Evolutionary conservation across 2,797 vertebrate genomes (phyloP).

Genomic region (Myripristis jacobus): DNA sequence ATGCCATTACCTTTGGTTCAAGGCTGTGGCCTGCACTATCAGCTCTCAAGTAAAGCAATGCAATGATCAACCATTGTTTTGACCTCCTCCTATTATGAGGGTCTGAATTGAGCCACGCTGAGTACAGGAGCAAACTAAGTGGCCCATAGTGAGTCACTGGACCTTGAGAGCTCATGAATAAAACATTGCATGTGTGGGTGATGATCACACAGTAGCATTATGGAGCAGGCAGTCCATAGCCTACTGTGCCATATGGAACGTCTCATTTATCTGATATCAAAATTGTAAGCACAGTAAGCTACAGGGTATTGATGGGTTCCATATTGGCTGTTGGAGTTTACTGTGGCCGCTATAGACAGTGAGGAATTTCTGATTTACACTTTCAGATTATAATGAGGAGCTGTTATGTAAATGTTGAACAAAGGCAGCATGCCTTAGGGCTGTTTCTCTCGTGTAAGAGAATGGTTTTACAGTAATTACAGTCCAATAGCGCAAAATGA

Average conservation of each 20-base stretch:
- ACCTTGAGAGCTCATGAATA: slow-evolving; percentile 33
- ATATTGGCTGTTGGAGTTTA: background rate
- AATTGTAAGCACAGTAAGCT: slow-evolving; percentile 29
- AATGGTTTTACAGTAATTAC: slow-evolving; percentile 53
- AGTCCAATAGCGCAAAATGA: slow-evolving; percentile 39
- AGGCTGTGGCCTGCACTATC: background rate
- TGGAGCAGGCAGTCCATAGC: slow-evolving; percentile 20
- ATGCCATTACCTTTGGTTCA: background rate
- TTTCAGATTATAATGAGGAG: slow-evolving; percentile 54
- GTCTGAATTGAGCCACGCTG: background rate
- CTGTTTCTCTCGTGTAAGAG: slow-evolving; percentile 51
- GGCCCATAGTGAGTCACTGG: background rate
- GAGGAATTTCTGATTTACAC: slow-evolving; percentile 45
- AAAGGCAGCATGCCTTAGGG: slow-evolving; percentile 58
- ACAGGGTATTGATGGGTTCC: slow-evolving; percentile 35
- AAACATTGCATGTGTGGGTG: slow-evolving; percentile 16
- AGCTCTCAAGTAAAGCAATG: background rate
- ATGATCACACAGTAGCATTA: slow-evolving; percentile 22
- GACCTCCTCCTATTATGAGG: slow-evolving; percentile 12
- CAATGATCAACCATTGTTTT: background rate
- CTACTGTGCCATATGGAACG: slow-evolving; percentile 32
- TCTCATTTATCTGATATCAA: slow-evolving; percentile 49
- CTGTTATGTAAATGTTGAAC: slow-evolving; percentile 70
- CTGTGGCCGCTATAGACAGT: slow-evolving; percentile 30
- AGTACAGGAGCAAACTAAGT: slow-evolving; percentile 5